Evolutionary conservation across 2,113 vertebrate species (phyloP).

Genomic region (Tamias sibiricus): DNA sequence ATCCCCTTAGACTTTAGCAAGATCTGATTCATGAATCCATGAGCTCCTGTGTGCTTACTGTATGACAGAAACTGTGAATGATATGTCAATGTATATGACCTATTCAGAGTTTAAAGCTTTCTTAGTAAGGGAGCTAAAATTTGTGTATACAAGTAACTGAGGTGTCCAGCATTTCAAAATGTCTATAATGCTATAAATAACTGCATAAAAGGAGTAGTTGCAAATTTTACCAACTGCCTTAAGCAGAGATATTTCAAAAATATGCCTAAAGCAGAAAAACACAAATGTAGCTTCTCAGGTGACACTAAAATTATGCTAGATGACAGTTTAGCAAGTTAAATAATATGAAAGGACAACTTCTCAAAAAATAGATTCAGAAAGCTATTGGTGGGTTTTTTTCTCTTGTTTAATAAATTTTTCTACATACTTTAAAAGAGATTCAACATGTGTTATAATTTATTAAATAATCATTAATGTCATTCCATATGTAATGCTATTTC

Average conservation of each 20-base stretch:
- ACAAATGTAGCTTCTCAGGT: slow-evolving; percentile 24
- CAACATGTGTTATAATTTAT: background rate
- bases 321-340: background rate
- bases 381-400: background rate
- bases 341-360: background rate
- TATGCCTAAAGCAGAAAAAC: background rate
- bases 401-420: slow-evolving; percentile 30
- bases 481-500: background rate
- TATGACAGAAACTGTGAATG: background rate
- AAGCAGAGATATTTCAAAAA: slow-evolving; percentile 15
- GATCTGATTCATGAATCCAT: slow-evolving; percentile 22
- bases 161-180: slow-evolving; percentile 7
- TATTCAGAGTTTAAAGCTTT: background rate
- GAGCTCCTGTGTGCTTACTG: background rate
- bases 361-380: background rate
- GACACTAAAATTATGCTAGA: slow-evolving; percentile 13
- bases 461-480: background rate
- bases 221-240: background rate
- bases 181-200: slow-evolving; percentile 17
- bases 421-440: background rate
- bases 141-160: background rate
- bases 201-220: background rate
- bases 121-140: slow-evolving; percentile 40
- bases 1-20: background rate
- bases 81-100: background rate